Conservation (phyloP, 2,113 vertebrate genomes). For the Oxygymnocypris stewartii region DNA sequence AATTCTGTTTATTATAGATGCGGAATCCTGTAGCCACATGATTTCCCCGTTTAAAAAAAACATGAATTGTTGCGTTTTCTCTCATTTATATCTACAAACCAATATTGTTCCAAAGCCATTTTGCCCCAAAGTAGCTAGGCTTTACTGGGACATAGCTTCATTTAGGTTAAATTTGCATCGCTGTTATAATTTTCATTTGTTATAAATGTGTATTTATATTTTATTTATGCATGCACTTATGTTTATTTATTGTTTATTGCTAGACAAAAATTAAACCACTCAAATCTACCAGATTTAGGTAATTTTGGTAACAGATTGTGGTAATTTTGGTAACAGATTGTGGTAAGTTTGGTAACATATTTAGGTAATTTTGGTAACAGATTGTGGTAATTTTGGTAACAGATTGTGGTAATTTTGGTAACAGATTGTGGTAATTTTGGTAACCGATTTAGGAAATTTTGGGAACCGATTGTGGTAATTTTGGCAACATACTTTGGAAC, state of each 20-base stretch:
- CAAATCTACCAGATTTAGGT: constrained; percentile 29
- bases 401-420: neutral
- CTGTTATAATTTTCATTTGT: neutral
- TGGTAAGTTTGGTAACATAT: too few species aligned
- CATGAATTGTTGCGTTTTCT: neutral
- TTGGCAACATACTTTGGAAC: too few species aligned
- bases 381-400: neutral
- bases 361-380: too few species aligned
- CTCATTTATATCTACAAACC: neutral
- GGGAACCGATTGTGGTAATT: too few species aligned
- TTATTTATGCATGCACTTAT: neutral
- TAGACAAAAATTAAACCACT: neutral
- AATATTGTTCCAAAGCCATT: neutral
- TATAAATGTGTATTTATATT: neutral
- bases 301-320: neutral
- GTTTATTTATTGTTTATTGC: neutral
- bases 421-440: too few species aligned
- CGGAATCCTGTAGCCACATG: neutral
- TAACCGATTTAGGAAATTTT: too few species aligned
- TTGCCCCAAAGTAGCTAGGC: neutral
- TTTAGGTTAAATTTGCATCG: neutral
- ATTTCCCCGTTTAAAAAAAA: neutral
- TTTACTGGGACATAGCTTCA: neutral
- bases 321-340: neutral
- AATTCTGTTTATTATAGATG: neutral